Evolutionary conservation across 2,888 invertebrate genomes (phyloP).

Genomic region (Hirtodrosophila confusa): DNA sequence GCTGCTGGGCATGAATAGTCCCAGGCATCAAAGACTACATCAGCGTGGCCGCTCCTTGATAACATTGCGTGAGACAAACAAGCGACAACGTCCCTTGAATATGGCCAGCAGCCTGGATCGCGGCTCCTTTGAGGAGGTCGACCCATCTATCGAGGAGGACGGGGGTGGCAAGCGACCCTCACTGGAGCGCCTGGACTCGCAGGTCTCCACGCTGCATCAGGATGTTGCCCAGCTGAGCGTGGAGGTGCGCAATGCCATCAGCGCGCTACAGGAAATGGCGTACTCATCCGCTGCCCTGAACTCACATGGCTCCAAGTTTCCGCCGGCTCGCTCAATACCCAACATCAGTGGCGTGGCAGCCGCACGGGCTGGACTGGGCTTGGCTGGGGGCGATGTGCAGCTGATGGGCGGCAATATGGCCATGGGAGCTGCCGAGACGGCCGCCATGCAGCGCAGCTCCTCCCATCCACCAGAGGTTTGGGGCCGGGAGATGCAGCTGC

Average conservation of each 20-base stretch:
- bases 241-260: conserved; percentile 93
- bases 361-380: conserved; percentile 32
- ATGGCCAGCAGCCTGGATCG: conserved; percentile 84
- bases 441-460: conserved; percentile 89
- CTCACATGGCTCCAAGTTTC: conserved; percentile 85
- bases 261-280: conserved; percentile 92
- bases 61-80: conserved; percentile 87
- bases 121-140: conserved; percentile 80
- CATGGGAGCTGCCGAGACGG: conserved; percentile 48
- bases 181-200: conserved; percentile 91
- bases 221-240: conserved; percentile 93
- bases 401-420: conserved; percentile 36
- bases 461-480: conserved; percentile 94
- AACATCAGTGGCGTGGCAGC: conserved; percentile 86
- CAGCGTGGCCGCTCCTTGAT: conserved; percentile 84
- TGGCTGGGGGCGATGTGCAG: conserved; percentile 24
- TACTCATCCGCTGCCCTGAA: conserved; percentile 87
- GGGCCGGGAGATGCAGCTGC: conserved; percentile 87
- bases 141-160: conserved; percentile 11
- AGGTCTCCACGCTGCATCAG: conserved; percentile 92
- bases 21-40: conserved; percentile 82
- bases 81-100: conserved; percentile 88
- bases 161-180: conserved; percentile 70
- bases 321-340: conserved; percentile 93
- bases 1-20: conserved; percentile 77